These are phyloP conservation scores for Eledone cirrhosa DNA, from an alignment of 2,888 invertebrate genomes.

Conservation along the genomic window DNA sequence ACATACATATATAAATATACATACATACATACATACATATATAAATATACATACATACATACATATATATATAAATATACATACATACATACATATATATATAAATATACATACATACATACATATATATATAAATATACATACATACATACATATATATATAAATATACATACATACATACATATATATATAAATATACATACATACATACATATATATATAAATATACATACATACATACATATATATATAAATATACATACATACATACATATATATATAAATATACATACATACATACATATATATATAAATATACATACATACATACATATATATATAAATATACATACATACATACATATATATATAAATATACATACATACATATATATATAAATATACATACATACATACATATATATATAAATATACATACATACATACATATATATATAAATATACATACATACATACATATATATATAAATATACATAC, in stretches of 20 bases:
- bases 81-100: not conserved
- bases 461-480: not conserved
- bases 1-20: not conserved
- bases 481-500: not conserved
- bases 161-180: not conserved
- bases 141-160: constrained; percentile 8
- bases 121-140: not conserved
- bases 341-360: not conserved
- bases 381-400: not conserved
- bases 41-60: not conserved
- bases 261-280: not conserved
- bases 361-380: not conserved
- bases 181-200: not conserved
- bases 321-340: not conserved
- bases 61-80: not conserved
- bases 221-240: not conserved
- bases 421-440: not conserved
- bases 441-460: not conserved
- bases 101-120: not conserved
- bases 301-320: not conserved
- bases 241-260: not conserved
- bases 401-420: not conserved
- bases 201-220: not conserved
- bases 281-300: not conserved
- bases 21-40: not conserved